These are phyloP conservation scores for Carcina quercana DNA, from an alignment of 2,888 invertebrate genomes.

Conservation along the genomic window DNA sequence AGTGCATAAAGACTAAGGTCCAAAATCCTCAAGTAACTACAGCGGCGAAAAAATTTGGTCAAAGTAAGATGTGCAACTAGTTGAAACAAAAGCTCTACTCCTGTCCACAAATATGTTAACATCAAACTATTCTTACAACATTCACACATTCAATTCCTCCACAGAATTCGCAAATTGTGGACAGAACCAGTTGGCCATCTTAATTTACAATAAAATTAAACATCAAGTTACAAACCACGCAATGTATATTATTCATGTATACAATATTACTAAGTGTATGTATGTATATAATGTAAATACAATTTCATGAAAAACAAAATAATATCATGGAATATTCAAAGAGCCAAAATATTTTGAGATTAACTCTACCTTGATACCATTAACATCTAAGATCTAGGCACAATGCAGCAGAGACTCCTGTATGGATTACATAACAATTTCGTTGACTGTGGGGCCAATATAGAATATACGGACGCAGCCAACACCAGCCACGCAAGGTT, in stretches of 20 bases:
- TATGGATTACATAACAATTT: slow-evolving; percentile 71
- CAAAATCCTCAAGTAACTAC: slow-evolving; percentile 57
- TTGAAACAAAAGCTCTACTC: slow-evolving; percentile 38
- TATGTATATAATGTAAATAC: slow-evolving; percentile 73
- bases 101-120: slow-evolving; percentile 45
- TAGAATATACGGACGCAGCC: slow-evolving; percentile 47
- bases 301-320: slow-evolving; percentile 72
- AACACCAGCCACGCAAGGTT: slow-evolving; percentile 56
- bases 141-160: slow-evolving; percentile 48
- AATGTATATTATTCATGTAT: slow-evolving; percentile 73
- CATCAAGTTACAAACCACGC: slow-evolving; percentile 72
- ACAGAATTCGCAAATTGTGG: slow-evolving; percentile 35
- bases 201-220: slow-evolving; percentile 67
- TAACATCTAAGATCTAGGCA: slow-evolving; percentile 76
- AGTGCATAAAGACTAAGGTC: slow-evolving; percentile 43
- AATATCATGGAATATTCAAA: slow-evolving; percentile 74
- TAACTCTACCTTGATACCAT: slow-evolving; percentile 73
- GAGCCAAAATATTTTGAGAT: slow-evolving; percentile 75
- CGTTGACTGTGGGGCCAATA: slow-evolving; percentile 71
- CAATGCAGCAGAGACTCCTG: slow-evolving; percentile 76
- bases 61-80: slow-evolving; percentile 70
- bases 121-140: slow-evolving; percentile 29
- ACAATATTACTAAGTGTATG: slow-evolving; percentile 71
- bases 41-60: slow-evolving; percentile 59
- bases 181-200: slow-evolving; percentile 66